Conservation (phyloP, 2,113 vertebrate genomes). For the Heterotis niloticus region DNA sequence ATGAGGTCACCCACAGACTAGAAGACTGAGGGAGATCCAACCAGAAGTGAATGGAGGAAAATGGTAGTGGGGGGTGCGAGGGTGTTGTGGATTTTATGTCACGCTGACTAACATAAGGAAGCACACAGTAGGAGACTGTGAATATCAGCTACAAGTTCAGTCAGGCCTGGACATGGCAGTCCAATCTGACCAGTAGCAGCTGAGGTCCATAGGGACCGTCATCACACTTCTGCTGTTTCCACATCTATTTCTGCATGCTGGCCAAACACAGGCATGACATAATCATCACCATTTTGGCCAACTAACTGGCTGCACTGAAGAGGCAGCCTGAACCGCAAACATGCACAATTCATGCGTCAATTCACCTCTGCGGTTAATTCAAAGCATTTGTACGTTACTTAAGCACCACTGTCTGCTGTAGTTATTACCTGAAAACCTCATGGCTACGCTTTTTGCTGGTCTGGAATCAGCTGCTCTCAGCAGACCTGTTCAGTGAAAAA, state of each 20-base stretch:
- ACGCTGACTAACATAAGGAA: constrained; percentile 2
- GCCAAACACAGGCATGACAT: background rate
- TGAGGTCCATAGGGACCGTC: background rate
- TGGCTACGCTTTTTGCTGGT: background rate
- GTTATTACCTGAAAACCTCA: background rate
- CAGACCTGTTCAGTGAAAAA: too few relatives aligned
- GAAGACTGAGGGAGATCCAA: background rate
- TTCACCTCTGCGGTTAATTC: background rate
- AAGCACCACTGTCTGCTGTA: background rate
- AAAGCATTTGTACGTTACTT: background rate
- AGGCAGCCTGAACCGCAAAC: background rate
- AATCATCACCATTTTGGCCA: background rate
- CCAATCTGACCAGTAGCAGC: background rate
- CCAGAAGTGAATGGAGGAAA: background rate
- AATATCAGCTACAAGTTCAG: background rate
- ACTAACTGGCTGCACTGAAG: background rate
- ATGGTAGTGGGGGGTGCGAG: background rate
- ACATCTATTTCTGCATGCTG: background rate
- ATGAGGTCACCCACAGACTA: background rate
- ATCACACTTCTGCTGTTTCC: background rate
- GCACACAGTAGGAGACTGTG: background rate
- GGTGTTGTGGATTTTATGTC: background rate
- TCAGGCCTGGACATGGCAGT: background rate
- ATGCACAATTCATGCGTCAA: background rate
- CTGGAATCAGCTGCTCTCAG: background rate